Percentiles rank a stretch among this genome's conserved stretches.
These are phyloP conservation scores for Drosophila pseudotalamancana DNA, from an alignment of 2,888 invertebrate species.

Conservation along the genomic window DNA sequence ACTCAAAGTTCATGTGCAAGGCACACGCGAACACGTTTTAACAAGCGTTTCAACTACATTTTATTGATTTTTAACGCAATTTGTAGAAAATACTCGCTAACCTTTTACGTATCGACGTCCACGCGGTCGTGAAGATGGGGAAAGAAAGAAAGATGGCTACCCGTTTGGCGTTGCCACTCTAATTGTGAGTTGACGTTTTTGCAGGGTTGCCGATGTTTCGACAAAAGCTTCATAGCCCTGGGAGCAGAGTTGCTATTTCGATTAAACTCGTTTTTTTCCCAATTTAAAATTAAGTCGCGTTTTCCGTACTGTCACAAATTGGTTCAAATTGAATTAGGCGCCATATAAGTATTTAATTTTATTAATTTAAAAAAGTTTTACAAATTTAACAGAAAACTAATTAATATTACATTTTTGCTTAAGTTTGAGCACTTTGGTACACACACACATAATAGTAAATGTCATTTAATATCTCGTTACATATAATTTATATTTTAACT, in stretches of 20 bases:
- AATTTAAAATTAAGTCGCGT: background rate
- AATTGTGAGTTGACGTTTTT: slow-evolving; percentile 13
- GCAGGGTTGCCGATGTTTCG: slow-evolving; percentile 15
- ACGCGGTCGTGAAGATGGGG: slow-evolving; percentile 82
- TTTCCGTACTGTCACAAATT: background rate
- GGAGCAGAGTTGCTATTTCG: slow-evolving; percentile 3
- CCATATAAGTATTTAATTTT: slow-evolving; percentile 51
- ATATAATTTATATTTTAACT: slow-evolving; percentile 56
- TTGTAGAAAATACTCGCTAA: slow-evolving; percentile 61
- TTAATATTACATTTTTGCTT: slow-evolving; percentile 61
- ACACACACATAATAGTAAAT: slow-evolving; percentile 64
- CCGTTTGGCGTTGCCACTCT: slow-evolving; percentile 49
- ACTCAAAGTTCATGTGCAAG: slow-evolving; percentile 6
- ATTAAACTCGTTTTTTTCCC: background rate
- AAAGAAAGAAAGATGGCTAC: slow-evolving; percentile 81
- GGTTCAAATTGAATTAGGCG: background rate
- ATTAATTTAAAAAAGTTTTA: slow-evolving; percentile 68
- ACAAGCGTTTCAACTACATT: slow-evolving; percentile 11
- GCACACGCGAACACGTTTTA: slow-evolving; percentile 13
- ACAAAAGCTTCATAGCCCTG: slow-evolving; percentile 15
- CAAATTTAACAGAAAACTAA: slow-evolving; percentile 74
- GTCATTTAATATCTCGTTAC: slow-evolving; percentile 60
- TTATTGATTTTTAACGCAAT: slow-evolving; percentile 24
- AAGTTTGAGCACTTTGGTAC: slow-evolving; percentile 79
- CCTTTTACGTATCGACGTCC: slow-evolving; percentile 82